A percentile compares a stretch with the other conserved stretches of the same genome.
These are phyloP conservation scores for Nephrotoma flavescens DNA, from an alignment of 2,888 invertebrate genomes.

Conservation along the genomic window DNA sequence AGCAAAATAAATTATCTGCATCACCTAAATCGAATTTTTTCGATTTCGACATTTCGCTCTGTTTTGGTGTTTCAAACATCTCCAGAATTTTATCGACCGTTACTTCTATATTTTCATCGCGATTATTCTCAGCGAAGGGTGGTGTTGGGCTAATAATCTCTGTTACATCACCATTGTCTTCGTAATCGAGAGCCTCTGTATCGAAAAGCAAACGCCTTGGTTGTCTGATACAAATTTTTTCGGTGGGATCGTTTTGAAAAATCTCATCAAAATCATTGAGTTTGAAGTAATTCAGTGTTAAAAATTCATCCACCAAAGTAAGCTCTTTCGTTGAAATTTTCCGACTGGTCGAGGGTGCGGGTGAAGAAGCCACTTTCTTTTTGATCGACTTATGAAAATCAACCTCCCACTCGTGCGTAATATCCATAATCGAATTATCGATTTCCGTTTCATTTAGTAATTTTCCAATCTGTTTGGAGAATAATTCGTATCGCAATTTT, in stretches of 20 bases:
- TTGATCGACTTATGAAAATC: background rate
- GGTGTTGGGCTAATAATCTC: background rate
- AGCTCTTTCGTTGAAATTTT: background rate
- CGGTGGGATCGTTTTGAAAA: conserved; percentile 19
- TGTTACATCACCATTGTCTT: background rate
- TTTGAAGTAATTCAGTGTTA: conserved; percentile 30
- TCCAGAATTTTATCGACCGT: background rate
- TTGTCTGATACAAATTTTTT: background rate
- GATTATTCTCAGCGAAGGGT: background rate
- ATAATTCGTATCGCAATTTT: background rate
- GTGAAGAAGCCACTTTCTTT: background rate
- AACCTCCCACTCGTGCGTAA: background rate
- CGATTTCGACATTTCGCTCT: background rate
- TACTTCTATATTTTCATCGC: background rate
- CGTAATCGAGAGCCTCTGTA: background rate
- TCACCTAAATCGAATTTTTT: conserved; percentile 4
- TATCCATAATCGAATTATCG: background rate
- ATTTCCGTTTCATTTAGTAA: background rate
- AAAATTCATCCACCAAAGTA: background rate
- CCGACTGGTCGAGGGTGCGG: background rate
- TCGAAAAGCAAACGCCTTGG: conserved; percentile 2
- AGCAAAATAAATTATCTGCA: conserved; percentile 7
- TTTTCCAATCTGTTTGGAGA: background rate
- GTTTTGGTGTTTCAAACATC: conserved; percentile 3
- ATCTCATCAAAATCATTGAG: conserved; percentile 36